Evolutionary conservation across 2,888 invertebrate genomes (phyloP).

Genomic region (Drosophila parthenogenetica): DNA sequence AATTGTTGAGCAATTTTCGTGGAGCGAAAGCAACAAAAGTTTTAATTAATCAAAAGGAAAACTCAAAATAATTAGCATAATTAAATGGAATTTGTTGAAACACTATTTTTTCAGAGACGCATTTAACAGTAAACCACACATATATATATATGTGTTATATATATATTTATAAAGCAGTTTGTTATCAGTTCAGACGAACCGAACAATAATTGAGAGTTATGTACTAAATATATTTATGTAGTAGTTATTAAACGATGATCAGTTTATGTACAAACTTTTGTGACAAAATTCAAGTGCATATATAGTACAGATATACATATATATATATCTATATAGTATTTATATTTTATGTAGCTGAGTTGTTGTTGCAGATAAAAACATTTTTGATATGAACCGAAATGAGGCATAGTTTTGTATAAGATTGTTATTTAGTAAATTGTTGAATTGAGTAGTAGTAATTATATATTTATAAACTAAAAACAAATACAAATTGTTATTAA

Average conservation of each 20-base stretch:
- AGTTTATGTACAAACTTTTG: slow-evolving; percentile 21
- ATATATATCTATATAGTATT: slow-evolving; percentile 1
- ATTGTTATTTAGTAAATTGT: slow-evolving; percentile 77
- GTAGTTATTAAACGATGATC: slow-evolving; percentile 9
- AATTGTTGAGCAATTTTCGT: slow-evolving; percentile 58
- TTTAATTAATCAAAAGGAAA: slow-evolving; percentile 46
- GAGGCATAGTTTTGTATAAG: slow-evolving; percentile 32
- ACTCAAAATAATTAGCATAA: slow-evolving; percentile 21
- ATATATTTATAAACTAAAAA: slow-evolving; percentile 46
- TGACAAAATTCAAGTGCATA: slow-evolving; percentile 46
- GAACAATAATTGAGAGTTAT: slow-evolving; percentile 57
- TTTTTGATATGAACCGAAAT: slow-evolving; percentile 57
- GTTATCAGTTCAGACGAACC: slow-evolving; percentile 63
- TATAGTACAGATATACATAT: neutral
- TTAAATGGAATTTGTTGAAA: slow-evolving; percentile 55
- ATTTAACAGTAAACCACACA: slow-evolving; percentile 68
- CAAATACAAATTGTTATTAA: slow-evolving; percentile 53
- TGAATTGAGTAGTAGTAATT: slow-evolving; percentile 64
- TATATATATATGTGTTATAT: slow-evolving; percentile 50
- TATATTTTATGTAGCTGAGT: slow-evolving; percentile 65
- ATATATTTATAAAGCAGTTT: slow-evolving; percentile 54
- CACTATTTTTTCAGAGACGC: slow-evolving; percentile 78
- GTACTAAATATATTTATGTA: too few relatives aligned
- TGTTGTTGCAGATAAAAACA: slow-evolving; percentile 65
- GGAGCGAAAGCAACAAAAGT: slow-evolving; percentile 25